phyloP scores from a whole-genome alignment of 1,140 invertebrate species.

The Pogonomyrmex barbatus region DNA sequence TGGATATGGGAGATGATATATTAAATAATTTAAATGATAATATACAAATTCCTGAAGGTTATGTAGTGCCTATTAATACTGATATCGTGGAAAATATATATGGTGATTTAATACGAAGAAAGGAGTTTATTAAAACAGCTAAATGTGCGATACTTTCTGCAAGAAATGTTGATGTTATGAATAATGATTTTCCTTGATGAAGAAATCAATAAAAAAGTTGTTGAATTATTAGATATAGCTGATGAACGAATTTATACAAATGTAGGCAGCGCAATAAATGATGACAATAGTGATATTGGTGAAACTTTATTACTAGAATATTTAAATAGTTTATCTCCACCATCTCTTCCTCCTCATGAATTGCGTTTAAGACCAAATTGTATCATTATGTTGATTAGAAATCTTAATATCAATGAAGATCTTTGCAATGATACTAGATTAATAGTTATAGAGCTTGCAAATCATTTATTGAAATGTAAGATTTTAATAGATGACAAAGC shows the following conservation, averaged over 20 bases:
- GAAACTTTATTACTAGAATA: not conserved
- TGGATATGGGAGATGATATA: not conserved
- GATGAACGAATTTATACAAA: not conserved
- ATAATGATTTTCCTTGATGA: too few relatives aligned
- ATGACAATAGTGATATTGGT: not conserved
- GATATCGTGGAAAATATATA: not conserved
- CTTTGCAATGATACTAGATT: not conserved
- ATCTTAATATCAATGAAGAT: not conserved
- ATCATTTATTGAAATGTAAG: not conserved
- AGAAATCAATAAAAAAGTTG: too few relatives aligned
- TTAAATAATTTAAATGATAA: slow-evolving; percentile 24
- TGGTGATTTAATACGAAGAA: slow-evolving; percentile 12
- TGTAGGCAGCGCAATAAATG: not conserved
- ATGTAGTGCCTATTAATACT: not conserved
- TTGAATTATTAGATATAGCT: not conserved
- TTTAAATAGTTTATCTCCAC: not conserved
- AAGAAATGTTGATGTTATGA: too few relatives aligned
- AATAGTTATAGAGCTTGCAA: not conserved
- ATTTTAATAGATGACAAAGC: not conserved
- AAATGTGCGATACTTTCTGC: not conserved
- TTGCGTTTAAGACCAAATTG: not conserved
- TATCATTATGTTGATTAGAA: not conserved
- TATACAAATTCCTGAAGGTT: slow-evolving; percentile 18
- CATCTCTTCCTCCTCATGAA: not conserved
- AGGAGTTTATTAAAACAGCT: not conserved